Evolutionary conservation across 2,113 vertebrate species (phyloP).

Genomic region (Corapipo altera): DNA sequence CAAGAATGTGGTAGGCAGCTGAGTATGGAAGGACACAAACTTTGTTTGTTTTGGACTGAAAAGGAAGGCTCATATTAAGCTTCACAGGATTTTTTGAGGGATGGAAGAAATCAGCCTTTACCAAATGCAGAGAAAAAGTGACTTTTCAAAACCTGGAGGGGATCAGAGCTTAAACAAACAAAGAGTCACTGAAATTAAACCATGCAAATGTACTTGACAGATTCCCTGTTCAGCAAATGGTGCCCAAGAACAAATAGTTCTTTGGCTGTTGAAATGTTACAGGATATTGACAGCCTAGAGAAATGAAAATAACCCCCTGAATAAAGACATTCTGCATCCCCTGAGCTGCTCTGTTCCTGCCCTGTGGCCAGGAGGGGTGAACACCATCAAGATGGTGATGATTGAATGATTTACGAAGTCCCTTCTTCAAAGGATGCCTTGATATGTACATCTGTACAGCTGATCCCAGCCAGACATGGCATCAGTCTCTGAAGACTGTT

Average conservation of each 20-base stretch:
- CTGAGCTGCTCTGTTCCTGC: not conserved
- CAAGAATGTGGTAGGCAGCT: not conserved
- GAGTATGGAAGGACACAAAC: not conserved
- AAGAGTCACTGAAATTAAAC: constrained; percentile 14
- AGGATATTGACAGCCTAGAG: constrained; percentile 1
- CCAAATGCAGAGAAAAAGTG: not conserved
- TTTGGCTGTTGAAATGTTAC: constrained; percentile 26
- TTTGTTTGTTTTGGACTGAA: not conserved
- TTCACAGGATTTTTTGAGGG: not conserved
- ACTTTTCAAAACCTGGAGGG: not conserved
- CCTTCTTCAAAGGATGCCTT: not conserved
- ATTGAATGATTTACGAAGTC: not conserved
- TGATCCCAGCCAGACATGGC: not conserved
- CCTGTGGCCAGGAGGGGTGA: not conserved
- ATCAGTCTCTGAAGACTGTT: not conserved
- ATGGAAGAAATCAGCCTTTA: constrained; percentile 1
- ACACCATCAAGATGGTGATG: not conserved
- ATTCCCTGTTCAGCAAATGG: not conserved
- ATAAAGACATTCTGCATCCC: not conserved
- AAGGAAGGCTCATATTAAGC: not conserved
- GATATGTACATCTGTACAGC: not conserved
- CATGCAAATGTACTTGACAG: constrained; percentile 15
- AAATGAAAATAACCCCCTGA: not conserved
- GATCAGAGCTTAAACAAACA: not conserved
- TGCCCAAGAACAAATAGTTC: constrained; percentile 41